Conservation (phyloP, 2,113 vertebrate species). For the Elanoides forficatus region DNA sequence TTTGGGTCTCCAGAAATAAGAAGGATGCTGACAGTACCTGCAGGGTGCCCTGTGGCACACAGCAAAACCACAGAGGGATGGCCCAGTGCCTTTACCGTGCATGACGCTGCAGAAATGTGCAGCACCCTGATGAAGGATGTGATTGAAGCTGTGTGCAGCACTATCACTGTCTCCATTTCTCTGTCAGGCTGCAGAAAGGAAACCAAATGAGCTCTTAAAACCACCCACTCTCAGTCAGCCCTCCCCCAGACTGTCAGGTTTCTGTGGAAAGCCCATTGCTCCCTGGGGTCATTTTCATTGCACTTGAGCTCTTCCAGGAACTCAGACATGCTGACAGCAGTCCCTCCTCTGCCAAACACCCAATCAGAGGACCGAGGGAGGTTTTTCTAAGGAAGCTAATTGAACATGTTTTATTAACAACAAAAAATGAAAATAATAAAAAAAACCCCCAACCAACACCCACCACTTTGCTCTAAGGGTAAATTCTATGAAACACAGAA, state of each 20-base stretch:
- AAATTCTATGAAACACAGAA: not conserved
- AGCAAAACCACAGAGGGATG: not conserved
- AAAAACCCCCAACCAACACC: not conserved
- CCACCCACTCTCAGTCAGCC: not conserved
- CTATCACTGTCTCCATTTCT: not conserved
- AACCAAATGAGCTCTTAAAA: conserved; percentile 1
- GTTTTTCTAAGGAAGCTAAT: conserved; percentile 16
- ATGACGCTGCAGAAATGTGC: not conserved
- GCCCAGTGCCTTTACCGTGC: not conserved
- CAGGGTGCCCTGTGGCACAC: not conserved
- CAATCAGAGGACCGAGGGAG: not conserved
- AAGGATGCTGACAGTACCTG: not conserved
- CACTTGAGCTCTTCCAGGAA: conserved; percentile 60
- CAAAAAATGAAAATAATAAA: not conserved
- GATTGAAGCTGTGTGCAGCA: not conserved
- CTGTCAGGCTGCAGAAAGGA: not conserved
- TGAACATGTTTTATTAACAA: conserved; percentile 21
- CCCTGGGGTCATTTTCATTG: conserved; percentile 54
- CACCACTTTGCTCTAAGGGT: not conserved
- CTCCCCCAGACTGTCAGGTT: not conserved
- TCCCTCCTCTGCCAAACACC: conserved; percentile 29
- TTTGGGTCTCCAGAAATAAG: not conserved
- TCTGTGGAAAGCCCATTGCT: conserved; percentile 36
- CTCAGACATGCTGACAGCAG: conserved; percentile 28
- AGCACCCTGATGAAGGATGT: not conserved